phyloP scores from a whole-genome alignment of 2,113 vertebrate species.

The Amphiprion percula region DNA sequence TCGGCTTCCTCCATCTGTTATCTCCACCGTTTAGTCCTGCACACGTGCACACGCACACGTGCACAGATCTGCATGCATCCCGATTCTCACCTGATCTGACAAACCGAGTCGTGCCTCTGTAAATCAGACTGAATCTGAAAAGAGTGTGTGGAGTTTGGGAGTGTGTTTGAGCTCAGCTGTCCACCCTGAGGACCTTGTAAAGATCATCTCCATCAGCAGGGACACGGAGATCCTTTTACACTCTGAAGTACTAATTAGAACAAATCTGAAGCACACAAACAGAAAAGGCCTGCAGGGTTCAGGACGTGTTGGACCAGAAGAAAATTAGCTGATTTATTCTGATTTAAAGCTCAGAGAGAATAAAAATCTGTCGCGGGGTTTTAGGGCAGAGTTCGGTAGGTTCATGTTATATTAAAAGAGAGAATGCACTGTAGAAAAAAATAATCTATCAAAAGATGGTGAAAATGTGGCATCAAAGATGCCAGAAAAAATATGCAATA shows the following conservation, averaged over 20 bases:
- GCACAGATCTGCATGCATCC: background rate
- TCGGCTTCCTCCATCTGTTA: slow-evolving; percentile 30
- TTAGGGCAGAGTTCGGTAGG: background rate
- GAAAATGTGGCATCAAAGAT: too few relatives aligned
- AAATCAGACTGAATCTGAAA: slow-evolving; percentile 21
- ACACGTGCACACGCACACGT: background rate
- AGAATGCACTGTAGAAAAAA: too few relatives aligned
- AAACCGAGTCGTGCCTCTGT: slow-evolving; percentile 11
- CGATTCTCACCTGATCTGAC: slow-evolving; percentile 23
- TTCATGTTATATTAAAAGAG: background rate
- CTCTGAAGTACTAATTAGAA: slow-evolving; percentile 67
- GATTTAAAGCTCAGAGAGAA: background rate
- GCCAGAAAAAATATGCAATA: too few relatives aligned
- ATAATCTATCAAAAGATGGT: too few relatives aligned
- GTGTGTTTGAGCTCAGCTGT: slow-evolving; percentile 33
- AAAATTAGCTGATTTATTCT: background rate
- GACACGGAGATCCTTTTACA: slow-evolving; percentile 47
- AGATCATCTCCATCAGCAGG: slow-evolving; percentile 54
- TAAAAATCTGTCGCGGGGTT: background rate
- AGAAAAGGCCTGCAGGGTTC: slow-evolving; percentile 10
- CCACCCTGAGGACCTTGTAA: slow-evolving; percentile 48
- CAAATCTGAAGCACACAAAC: slow-evolving; percentile 44
- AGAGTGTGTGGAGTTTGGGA: slow-evolving; percentile 8
- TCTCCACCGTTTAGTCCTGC: slow-evolving; percentile 19
- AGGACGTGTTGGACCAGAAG: slow-evolving; percentile 15